These are phyloP conservation scores for Heliconius sara DNA, from an alignment of 2,888 invertebrate species.

Conservation along the genomic window DNA sequence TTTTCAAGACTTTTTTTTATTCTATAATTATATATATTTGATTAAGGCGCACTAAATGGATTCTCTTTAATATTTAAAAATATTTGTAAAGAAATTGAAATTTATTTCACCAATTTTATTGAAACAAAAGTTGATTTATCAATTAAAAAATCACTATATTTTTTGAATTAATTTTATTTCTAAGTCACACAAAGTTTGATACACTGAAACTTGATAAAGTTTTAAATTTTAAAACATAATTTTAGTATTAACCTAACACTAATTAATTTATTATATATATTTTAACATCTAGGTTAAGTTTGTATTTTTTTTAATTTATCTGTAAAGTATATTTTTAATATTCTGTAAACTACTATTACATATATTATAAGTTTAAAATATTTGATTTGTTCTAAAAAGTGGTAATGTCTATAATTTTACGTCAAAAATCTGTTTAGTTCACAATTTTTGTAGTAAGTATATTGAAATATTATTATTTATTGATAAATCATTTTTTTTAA, in stretches of 20 bases:
- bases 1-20: no score
- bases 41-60: no score
- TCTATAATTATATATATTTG: no score
- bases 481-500: background rate
- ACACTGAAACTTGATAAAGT: constrained; percentile 57
- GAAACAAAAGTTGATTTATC: constrained; percentile 15
- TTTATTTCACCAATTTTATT: background rate
- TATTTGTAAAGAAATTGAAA: background rate
- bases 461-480: background rate
- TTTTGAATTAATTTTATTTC: constrained; percentile 64
- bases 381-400: constrained; percentile 29
- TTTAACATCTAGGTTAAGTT: constrained; percentile 18
- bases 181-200: constrained; percentile 70
- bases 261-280: constrained; percentile 8
- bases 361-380: constrained; percentile 5
- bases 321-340: background rate
- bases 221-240: constrained; percentile 37
- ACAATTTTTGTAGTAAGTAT: constrained; percentile 12
- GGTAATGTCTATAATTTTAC: constrained; percentile 6
- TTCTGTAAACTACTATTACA: background rate
- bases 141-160: constrained; percentile 56
- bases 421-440: constrained; percentile 3
- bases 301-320: background rate
- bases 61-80: background rate
- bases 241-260: constrained; percentile 36